These are phyloP conservation scores for Perdita meconis DNA, from an alignment of 2,888 invertebrate genomes.

Conservation along the genomic window DNA sequence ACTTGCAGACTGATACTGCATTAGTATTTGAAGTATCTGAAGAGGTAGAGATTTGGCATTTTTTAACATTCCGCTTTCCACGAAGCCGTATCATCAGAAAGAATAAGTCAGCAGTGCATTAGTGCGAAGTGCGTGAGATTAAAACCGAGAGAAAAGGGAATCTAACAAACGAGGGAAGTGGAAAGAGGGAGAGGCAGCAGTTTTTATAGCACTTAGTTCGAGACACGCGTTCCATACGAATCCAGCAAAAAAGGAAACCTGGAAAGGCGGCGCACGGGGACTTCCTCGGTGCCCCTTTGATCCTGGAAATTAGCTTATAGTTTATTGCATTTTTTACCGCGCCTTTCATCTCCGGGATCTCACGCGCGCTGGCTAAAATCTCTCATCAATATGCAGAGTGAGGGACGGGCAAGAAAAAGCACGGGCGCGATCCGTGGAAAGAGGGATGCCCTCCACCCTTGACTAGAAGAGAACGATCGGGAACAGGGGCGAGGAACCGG, in stretches of 20 bases:
- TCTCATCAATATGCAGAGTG: constrained; percentile 76
- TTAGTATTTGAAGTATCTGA: too few relatives aligned
- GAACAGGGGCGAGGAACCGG: background rate
- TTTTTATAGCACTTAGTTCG: constrained; percentile 56
- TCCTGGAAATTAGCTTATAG: constrained; percentile 72
- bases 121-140: too few relatives aligned
- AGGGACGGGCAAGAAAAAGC: constrained; percentile 45
- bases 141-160: constrained; percentile 21
- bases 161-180: background rate
- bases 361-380: constrained; percentile 66
- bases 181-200: constrained; percentile 13
- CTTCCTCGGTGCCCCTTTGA: constrained; percentile 64
- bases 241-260: constrained; percentile 43
- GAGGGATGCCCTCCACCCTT: constrained; percentile 15
- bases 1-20: too few relatives aligned
- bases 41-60: too few relatives aligned
- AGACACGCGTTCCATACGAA: constrained; percentile 41
- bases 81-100: too few relatives aligned
- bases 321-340: constrained; percentile 72
- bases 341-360: constrained; percentile 71
- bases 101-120: too few relatives aligned
- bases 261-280: constrained; percentile 34
- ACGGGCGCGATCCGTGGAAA: constrained; percentile 30
- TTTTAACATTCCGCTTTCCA: too few relatives aligned
- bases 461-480: constrained; percentile 12